phyloP scores from a whole-genome alignment of 1,140 invertebrate genomes.

The Rhagoletis pomonella region DNA sequence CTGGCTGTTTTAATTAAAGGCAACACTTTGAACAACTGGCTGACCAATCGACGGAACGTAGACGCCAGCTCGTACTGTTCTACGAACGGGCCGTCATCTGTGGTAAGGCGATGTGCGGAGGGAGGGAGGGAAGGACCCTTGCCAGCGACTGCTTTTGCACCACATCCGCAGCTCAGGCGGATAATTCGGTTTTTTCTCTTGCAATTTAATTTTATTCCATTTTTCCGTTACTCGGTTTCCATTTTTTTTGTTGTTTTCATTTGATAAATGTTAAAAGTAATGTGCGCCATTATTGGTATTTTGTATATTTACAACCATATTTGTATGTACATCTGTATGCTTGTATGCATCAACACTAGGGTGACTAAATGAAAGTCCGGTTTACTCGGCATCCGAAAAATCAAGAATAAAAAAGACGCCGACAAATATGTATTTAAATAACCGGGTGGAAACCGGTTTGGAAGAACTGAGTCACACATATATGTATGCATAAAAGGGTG shows the following conservation, averaged over 20 bases:
- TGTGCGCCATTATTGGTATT: not conserved
- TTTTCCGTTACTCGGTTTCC: not conserved
- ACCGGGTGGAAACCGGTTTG: too few species aligned
- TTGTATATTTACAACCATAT: not conserved
- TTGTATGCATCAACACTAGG: not conserved
- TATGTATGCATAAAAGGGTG: too few species aligned
- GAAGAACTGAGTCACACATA: too few species aligned
- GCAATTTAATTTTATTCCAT: constrained; percentile 1
- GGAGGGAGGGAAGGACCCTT: not conserved
- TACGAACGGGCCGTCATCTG: not conserved
- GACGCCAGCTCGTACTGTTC: not conserved
- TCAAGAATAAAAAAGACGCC: too few species aligned
- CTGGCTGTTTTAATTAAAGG: constrained; percentile 21
- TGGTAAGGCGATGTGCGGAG: not conserved
- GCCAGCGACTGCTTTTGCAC: not conserved
- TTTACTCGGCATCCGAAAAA: not conserved
- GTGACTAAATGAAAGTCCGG: not conserved
- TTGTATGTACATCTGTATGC: not conserved
- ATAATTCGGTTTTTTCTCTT: constrained; percentile 15
- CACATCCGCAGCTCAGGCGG: not conserved
- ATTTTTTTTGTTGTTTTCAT: not conserved
- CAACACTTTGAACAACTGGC: not conserved
- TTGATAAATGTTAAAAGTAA: constrained; percentile 17
- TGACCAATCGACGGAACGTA: not conserved
- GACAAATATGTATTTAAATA: too few species aligned